Percentiles rank a stretch among this genome's conserved stretches.
These are phyloP conservation scores for Pyrgilauda ruficollis DNA, from an alignment of 2,113 vertebrate genomes.

Conservation along the genomic window DNA sequence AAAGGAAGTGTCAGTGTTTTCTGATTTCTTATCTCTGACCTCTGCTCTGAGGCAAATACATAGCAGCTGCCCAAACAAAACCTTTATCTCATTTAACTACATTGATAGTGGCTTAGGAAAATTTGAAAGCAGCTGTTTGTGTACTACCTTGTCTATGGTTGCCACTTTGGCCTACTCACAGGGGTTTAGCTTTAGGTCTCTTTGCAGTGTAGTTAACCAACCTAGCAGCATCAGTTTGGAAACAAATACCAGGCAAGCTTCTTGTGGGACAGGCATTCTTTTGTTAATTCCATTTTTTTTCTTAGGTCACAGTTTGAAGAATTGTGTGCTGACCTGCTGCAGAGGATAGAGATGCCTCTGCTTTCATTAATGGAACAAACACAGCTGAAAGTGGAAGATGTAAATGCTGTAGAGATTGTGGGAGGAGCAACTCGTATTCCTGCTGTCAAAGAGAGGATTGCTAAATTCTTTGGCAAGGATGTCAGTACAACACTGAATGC, in stretches of 20 bases:
- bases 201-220: background rate
- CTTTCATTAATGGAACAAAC: conserved; percentile 75
- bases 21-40: background rate
- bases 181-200: background rate
- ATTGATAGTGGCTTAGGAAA: background rate
- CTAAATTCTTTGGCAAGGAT: conserved; percentile 81
- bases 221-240: background rate
- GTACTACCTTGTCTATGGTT: background rate
- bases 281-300: background rate
- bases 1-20: background rate
- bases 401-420: conserved; percentile 80
- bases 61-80: background rate
- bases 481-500: conserved; percentile 82
- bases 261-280: background rate
- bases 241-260: background rate
- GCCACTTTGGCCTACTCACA: background rate
- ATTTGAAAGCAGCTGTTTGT: background rate
- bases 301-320: conserved; percentile 80
- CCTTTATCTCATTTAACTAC: background rate
- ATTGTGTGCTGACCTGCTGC: conserved; percentile 75
- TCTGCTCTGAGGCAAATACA: background rate
- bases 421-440: conserved; percentile 81
- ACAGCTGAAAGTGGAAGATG: conserved; percentile 69
- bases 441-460: conserved; percentile 78
- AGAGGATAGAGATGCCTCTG: conserved; percentile 74